These are phyloP conservation scores for Spatulosminthurus flaviceps DNA, from an alignment of 2,888 invertebrate genomes.

Conservation along the genomic window DNA sequence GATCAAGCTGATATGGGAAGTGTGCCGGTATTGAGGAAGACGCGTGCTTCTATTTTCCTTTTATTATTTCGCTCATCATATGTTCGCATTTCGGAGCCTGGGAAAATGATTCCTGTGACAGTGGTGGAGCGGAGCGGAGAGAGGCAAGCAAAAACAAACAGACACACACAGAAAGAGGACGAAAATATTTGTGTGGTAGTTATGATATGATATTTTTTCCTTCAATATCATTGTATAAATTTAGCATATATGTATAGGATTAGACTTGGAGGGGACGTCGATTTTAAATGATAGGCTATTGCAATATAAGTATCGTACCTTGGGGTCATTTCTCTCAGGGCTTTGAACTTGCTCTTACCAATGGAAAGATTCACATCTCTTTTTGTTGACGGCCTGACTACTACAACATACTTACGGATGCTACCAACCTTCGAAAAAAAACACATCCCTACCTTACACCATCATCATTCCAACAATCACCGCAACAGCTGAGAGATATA, in stretches of 20 bases:
- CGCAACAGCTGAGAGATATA: conserved; percentile 23
- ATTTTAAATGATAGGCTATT: conserved; percentile 47
- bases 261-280: conserved; percentile 31
- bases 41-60: conserved; percentile 25
- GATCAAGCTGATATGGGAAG: conserved; percentile 18
- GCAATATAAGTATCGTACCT: conserved; percentile 38
- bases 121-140: neutral
- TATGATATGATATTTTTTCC: no score
- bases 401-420: conserved; percentile 9
- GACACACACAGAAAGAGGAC: neutral
- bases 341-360: conserved; percentile 46
- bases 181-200: no score
- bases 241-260: neutral
- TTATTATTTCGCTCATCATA: neutral
- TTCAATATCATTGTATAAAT: no score
- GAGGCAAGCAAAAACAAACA: neutral
- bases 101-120: neutral
- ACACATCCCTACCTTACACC: conserved; percentile 18
- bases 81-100: neutral
- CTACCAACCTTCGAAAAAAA: conserved; percentile 6
- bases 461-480: conserved; percentile 1
- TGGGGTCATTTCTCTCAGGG: conserved; percentile 54
- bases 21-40: conserved; percentile 31
- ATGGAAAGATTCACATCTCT: conserved; percentile 27
- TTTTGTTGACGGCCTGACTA: conserved; percentile 15